These are phyloP conservation scores for Xylota sylvarum DNA, from an alignment of 2,888 invertebrate species.

Conservation along the genomic window DNA sequence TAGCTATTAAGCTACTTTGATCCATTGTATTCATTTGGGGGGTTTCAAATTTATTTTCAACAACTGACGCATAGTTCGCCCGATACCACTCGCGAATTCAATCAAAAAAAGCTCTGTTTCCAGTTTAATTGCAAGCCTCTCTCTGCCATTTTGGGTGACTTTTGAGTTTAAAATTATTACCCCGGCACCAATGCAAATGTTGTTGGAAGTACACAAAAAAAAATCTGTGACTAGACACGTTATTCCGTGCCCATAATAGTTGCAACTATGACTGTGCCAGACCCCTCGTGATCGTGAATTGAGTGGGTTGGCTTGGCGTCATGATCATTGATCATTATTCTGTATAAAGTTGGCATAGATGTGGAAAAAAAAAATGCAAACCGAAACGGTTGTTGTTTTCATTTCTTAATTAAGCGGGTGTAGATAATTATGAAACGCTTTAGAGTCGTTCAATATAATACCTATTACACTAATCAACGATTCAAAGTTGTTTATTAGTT, in stretches of 20 bases:
- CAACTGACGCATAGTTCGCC: constrained; percentile 2
- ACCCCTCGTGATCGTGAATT: constrained; percentile 55
- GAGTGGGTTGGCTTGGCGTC: constrained; percentile 59
- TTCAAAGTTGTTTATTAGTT: background rate
- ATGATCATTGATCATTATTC: constrained; percentile 61
- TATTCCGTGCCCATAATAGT: constrained; percentile 23
- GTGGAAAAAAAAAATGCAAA: background rate
- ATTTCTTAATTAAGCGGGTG: constrained; percentile 30
- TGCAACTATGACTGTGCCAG: constrained; percentile 24
- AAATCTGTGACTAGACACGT: constrained; percentile 31
- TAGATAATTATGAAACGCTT: constrained; percentile 12
- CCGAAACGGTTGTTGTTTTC: constrained; percentile 9
- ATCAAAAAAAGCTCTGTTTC: background rate
- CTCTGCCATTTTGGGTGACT: background rate
- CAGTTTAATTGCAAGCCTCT: constrained; percentile 9
- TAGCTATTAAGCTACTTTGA: background rate
- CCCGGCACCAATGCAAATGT: constrained; percentile 15
- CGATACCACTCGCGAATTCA: background rate
- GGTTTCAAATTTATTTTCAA: background rate
- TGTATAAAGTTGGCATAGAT: constrained; percentile 38
- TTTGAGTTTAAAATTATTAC: background rate
- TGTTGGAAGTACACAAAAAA: background rate
- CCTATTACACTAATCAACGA: constrained; percentile 2
- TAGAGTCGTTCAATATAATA: background rate
- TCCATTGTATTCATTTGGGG: background rate